phyloP scores from a whole-genome alignment of 2,797 vertebrate genomes.

The Nyctibius grandis region DNA sequence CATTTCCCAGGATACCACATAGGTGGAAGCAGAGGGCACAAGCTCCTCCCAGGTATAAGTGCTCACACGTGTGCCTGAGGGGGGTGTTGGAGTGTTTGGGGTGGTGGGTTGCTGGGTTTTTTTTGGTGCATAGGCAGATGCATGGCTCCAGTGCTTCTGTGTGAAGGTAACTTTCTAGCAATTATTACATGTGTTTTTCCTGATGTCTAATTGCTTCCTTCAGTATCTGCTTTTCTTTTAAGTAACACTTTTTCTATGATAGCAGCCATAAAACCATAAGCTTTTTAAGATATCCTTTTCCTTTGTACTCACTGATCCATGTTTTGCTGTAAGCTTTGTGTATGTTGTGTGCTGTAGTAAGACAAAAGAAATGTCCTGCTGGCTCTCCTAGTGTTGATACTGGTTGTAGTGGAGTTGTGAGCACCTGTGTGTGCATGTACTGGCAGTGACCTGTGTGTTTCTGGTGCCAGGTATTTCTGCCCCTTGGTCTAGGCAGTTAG shows the following conservation, averaged over 20 bases:
- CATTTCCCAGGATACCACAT: neutral
- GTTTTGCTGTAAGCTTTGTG: neutral
- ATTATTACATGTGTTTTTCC: neutral
- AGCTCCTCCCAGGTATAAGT: neutral
- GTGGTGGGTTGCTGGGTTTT: neutral
- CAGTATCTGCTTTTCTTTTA: neutral
- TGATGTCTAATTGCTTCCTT: neutral
- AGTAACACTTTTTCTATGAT: neutral
- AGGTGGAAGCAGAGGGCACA: neutral
- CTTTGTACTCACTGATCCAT: neutral
- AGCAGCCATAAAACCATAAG: neutral
- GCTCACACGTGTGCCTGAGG: fast-evolving
- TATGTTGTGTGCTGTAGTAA: neutral
- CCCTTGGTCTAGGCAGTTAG: neutral
- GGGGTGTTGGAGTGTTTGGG: neutral
- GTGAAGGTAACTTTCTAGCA: neutral
- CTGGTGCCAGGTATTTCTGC: neutral
- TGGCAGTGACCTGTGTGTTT: neutral
- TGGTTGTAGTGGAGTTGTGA: neutral
- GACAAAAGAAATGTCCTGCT: neutral
- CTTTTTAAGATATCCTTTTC: neutral
- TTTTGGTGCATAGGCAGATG: too few species aligned
- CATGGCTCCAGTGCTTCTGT: neutral
- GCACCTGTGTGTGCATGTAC: neutral
- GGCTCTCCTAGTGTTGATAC: neutral